Percentiles rank a stretch among this genome's conserved stretches.
Conservation (phyloP, 1,140 invertebrate species). For the Gerris buenoi region DNA sequence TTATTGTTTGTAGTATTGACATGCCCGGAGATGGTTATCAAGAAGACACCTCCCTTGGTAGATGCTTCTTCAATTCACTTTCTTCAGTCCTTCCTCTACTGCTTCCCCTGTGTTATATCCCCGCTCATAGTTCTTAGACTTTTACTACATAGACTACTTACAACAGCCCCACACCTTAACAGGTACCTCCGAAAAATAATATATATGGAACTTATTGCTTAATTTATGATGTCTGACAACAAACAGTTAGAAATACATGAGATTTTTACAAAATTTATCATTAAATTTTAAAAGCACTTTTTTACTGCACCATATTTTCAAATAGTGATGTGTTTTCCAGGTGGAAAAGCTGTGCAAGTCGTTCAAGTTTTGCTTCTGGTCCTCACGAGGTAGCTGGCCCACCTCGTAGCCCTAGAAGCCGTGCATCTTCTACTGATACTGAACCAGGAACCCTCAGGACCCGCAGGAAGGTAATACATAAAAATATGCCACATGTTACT, state of each 20-base stretch:
- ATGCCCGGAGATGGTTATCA: background rate
- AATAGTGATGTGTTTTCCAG: background rate
- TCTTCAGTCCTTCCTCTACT: constrained; percentile 31
- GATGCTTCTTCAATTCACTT: constrained; percentile 25
- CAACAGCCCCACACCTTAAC: constrained; percentile 31
- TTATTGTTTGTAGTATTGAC: background rate
- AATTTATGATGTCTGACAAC: no score
- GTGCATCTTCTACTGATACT: constrained; percentile 32
- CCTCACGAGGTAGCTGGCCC: constrained; percentile 17
- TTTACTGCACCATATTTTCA: no score
- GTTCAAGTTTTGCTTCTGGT: constrained; percentile 28
- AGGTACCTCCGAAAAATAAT: no score
- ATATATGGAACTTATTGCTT: no score
- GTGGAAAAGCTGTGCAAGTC: constrained; percentile 33
- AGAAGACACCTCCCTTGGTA: constrained; percentile 16
- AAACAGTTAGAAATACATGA: no score
- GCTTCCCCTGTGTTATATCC: constrained; percentile 38
- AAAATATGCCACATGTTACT: no score
- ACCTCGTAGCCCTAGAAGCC: constrained; percentile 26
- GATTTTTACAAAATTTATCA: no score
- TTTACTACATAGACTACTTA: constrained; percentile 40
- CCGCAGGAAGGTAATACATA: constrained; percentile 29
- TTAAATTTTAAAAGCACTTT: no score
- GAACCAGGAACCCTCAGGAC: constrained; percentile 30
- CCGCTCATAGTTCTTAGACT: constrained; percentile 43